Evolutionary conservation across 2,888 invertebrate genomes (phyloP).

Genomic region (Tinea trinotella): DNA sequence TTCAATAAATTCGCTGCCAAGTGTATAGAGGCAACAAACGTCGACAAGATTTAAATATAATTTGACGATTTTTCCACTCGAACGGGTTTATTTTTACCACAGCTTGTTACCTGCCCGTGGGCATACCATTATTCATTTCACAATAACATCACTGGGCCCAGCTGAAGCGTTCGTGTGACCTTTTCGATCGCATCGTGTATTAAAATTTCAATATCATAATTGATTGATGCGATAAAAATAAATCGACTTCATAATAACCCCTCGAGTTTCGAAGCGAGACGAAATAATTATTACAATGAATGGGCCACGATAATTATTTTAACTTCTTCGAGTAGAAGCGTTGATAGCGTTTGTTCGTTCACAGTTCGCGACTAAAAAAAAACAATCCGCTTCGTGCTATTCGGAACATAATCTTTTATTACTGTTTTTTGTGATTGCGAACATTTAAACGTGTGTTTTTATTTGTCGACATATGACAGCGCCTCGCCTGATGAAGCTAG

Average conservation of each 20-base stretch:
- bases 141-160: slow-evolving; percentile 48
- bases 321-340: slow-evolving; percentile 23
- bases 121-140: slow-evolving; percentile 49
- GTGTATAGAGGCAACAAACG: neutral
- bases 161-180: slow-evolving; percentile 28
- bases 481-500: neutral
- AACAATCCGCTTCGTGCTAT: slow-evolving; percentile 4
- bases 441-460: neutral
- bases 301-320: slow-evolving; percentile 34
- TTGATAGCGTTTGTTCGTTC: slow-evolving; percentile 9
- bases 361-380: slow-evolving; percentile 2
- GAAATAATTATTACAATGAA: slow-evolving; percentile 40
- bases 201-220: slow-evolving; percentile 56
- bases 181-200: slow-evolving; percentile 36
- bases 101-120: slow-evolving; percentile 42
- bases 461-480: too few relatives aligned
- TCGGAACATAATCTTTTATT: slow-evolving; percentile 16
- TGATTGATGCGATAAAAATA: slow-evolving; percentile 57
- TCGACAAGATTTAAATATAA: neutral
- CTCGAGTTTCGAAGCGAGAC: slow-evolving; percentile 40
- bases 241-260: slow-evolving; percentile 39
- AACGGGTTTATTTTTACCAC: slow-evolving; percentile 54
- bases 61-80: slow-evolving; percentile 48
- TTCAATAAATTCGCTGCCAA: neutral
- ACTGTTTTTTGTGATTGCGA: slow-evolving; percentile 18